Percentiles rank a stretch among this genome's conserved stretches.
Conservation (phyloP, 1,140 invertebrate species). For the Agraylea sexmaculata region DNA sequence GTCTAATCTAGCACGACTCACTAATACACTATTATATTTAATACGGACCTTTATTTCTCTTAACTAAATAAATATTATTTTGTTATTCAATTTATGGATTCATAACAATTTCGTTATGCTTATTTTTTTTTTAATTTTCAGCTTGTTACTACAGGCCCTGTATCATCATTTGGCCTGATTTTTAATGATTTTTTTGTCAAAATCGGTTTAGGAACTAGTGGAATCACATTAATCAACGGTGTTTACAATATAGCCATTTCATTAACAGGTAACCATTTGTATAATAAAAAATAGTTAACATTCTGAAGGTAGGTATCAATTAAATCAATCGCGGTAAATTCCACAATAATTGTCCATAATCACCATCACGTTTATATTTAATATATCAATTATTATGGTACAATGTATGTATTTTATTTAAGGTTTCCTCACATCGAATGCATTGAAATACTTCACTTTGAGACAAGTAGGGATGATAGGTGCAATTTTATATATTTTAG, state of each 20-base stretch:
- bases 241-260: constrained; percentile 47
- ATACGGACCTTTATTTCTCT: no score
- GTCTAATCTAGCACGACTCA: no score
- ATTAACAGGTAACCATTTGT: constrained; percentile 38
- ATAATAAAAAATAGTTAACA: not conserved
- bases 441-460: constrained; percentile 34
- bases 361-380: not conserved
- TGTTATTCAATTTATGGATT: constrained; percentile 1
- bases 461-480: constrained; percentile 32
- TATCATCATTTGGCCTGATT: constrained; percentile 52
- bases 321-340: not conserved
- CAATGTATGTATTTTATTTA: constrained; percentile 10
- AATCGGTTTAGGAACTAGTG: constrained; percentile 45
- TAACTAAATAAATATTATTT: no score
- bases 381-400: no score
- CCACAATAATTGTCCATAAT: not conserved
- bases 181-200: constrained; percentile 49
- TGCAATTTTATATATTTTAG: constrained; percentile 30
- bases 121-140: constrained; percentile 27
- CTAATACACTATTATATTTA: no score
- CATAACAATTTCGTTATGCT: constrained; percentile 10
- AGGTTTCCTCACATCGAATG: constrained; percentile 36
- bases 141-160: constrained; percentile 41
- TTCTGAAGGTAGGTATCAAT: not conserved
- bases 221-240: constrained; percentile 45